Evolutionary conservation across 2,797 vertebrate genomes (phyloP).

Genomic region (Carapus acus): DNA sequence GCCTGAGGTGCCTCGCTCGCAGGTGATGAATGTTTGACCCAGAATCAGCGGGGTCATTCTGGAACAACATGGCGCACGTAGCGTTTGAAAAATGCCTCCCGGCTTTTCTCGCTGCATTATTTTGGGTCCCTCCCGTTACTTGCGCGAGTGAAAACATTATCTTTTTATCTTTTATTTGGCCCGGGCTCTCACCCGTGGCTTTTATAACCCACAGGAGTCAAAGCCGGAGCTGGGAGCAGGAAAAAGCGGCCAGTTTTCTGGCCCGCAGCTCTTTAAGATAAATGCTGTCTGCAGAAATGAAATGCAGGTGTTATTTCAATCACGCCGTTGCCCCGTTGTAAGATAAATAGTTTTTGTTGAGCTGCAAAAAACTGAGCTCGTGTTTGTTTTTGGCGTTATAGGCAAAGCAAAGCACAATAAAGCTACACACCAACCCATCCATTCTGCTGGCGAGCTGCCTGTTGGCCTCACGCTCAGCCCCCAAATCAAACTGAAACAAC

Average conservation of each 20-base stretch:
- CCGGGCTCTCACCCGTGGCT: slow-evolving; percentile 42
- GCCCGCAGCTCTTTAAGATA: slow-evolving; percentile 45
- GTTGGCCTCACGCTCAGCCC: slow-evolving; percentile 8
- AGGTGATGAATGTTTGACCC: too few relatives aligned
- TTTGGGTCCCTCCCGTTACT: slow-evolving; percentile 42
- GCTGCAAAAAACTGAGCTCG: slow-evolving; percentile 19
- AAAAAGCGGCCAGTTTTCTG: slow-evolving; percentile 40
- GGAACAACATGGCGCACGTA: slow-evolving; percentile 14
- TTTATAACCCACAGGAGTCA: slow-evolving; percentile 53
- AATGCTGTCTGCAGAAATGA: slow-evolving; percentile 54
- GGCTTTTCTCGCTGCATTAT: slow-evolving; percentile 28
- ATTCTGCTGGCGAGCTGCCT: background rate
- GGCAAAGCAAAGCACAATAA: slow-evolving; percentile 28
- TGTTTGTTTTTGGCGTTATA: slow-evolving; percentile 35
- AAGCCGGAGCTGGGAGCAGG: slow-evolving; percentile 30
- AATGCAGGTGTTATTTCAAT: slow-evolving; percentile 59
- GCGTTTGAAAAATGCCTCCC: slow-evolving; percentile 36
- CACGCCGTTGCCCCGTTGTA: slow-evolving; percentile 27
- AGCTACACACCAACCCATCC: slow-evolving; percentile 9
- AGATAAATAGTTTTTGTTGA: slow-evolving; percentile 43
- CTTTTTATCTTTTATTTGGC: slow-evolving; percentile 63
- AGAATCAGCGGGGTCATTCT: background rate
- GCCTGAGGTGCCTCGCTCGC: background rate
- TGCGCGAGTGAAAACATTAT: slow-evolving; percentile 54
- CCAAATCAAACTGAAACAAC: background rate